Percentiles rank a stretch among this genome's conserved stretches.
Conservation (phyloP, 2,113 vertebrate genomes). For the Sylvilagus bachmani region DNA sequence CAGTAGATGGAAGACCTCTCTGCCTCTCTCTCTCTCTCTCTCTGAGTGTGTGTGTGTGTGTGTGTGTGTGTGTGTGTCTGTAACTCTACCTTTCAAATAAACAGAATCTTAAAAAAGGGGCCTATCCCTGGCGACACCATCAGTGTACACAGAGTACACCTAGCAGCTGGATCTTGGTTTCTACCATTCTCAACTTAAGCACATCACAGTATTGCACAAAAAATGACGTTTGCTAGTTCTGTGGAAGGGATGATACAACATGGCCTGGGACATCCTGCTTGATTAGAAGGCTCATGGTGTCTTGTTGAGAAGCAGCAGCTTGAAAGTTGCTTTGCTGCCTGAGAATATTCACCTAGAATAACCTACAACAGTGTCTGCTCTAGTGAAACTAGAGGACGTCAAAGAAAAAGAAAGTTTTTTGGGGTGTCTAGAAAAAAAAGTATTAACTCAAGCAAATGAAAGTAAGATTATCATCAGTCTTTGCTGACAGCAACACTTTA, state of each 20-base stretch:
- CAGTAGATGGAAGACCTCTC: too few species aligned
- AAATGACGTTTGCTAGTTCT: not conserved
- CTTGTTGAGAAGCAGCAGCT: not conserved
- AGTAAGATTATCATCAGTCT: not conserved
- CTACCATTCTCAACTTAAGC: not conserved
- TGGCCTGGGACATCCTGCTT: not conserved
- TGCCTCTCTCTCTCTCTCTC: too few species aligned
- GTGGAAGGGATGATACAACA: not conserved
- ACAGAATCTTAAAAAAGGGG: too few species aligned
- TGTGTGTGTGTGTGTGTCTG: too few species aligned
- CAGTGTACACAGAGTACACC: too few species aligned
- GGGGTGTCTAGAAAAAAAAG: not conserved
- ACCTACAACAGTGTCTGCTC: not conserved
- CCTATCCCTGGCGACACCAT: too few species aligned
- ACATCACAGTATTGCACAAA: not conserved
- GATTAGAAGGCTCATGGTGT: not conserved
- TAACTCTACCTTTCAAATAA: too few species aligned
- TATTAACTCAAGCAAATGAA: not conserved
- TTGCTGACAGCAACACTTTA: not conserved
- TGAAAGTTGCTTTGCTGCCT: not conserved
- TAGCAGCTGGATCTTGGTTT: not conserved
- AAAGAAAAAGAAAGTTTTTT: not conserved
- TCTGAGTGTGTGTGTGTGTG: too few species aligned
- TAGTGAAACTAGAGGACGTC: not conserved
- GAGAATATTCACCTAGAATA: not conserved